Evolutionary conservation across 2,797 vertebrate species (phyloP), one percentile per base, ranked within the genome.

Genomic region (Chloroceryle amazona): DNA sequence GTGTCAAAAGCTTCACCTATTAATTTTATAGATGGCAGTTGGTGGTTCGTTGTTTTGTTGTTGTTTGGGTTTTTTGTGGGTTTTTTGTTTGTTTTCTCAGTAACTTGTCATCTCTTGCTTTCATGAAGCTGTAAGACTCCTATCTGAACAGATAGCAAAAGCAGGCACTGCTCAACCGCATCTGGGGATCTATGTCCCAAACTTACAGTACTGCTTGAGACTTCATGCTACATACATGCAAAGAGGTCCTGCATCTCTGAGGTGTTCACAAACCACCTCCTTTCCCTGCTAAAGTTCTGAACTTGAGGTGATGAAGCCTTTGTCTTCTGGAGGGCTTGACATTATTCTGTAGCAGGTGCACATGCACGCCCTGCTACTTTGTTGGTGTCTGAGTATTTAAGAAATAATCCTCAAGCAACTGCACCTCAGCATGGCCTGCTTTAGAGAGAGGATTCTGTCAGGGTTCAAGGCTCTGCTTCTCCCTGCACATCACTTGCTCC

Each of bases 31-130:
- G 57, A 31, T 47, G 49, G 42, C 33, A 73, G 47, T 31, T 78
- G 54, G 29, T 72, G 15, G 15, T 47, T 47, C 20, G 11, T 47
- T 47, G 46, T 23, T 23, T 13, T 47, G 46, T 41, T 41, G 41
- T 41, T 41, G 37, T 37, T 37, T 37, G 41, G 46, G 46, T 12
- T 23, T 44, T 19, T 44, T 12, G 21, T 39, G 39, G 39, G 10
- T 39, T 39, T 11, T 63, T 89, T 80, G 68, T 72, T 52, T 47
- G 12, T 12, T 22, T 22, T 22, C 76, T 80, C 17, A 21, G 39
- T 74, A 82, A 55, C 55, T 65, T 82, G 41, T 7, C 84, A 68
- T 94, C 94, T 81, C 47, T 76, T 81, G 63, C 44, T 78, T 86
- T 74, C 15, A 3, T 13, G 14, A 75, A 63, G 57, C 15, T 35